A percentile compares a stretch with the other conserved stretches of the same genome.
Conservation (phyloP, 1,140 invertebrate genomes). For the Anoplolepis gracilipes region DNA sequence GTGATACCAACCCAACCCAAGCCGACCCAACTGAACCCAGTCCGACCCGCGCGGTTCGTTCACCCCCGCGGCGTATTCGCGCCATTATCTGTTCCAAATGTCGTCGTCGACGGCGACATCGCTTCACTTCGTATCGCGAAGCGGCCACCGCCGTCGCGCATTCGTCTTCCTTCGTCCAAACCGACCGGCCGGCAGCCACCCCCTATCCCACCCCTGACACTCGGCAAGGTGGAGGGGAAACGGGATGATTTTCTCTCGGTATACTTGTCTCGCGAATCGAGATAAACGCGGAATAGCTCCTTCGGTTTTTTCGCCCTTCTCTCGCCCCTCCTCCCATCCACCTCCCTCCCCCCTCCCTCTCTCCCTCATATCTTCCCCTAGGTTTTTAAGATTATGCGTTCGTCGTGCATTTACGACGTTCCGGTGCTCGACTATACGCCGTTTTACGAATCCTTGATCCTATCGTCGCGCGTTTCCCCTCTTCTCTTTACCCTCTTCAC, state of each 20-base stretch:
- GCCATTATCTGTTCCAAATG: constrained; percentile 86
- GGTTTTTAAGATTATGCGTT: constrained; percentile 82
- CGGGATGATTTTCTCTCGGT: constrained; percentile 16
- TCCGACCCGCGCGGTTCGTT: constrained; percentile 84
- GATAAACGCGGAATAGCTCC: constrained; percentile 52
- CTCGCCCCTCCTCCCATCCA: not conserved
- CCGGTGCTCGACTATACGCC: constrained; percentile 64
- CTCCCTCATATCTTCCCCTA: constrained; percentile 46
- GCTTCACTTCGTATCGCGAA: constrained; percentile 82
- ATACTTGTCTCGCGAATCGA: constrained; percentile 58
- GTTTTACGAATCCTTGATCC: constrained; percentile 79
- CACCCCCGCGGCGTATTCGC: constrained; percentile 85
- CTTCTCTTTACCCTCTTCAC: constrained; percentile 1
- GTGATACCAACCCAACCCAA: constrained; percentile 82
- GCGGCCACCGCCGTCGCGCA: constrained; percentile 33
- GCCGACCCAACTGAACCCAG: constrained; percentile 73
- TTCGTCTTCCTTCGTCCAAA: constrained; percentile 66
- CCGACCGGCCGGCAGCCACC: constrained; percentile 46
- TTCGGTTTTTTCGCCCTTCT: constrained; percentile 54
- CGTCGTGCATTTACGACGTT: constrained; percentile 78
- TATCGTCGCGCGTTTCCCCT: constrained; percentile 64
- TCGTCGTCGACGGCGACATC: constrained; percentile 82
- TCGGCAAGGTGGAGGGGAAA: not conserved
- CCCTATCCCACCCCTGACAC: not conserved
- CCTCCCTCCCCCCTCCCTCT: no score